These are phyloP conservation scores for Myioborus miniatus DNA, from an alignment of 2,797 vertebrate genomes.

Conservation along the genomic window DNA sequence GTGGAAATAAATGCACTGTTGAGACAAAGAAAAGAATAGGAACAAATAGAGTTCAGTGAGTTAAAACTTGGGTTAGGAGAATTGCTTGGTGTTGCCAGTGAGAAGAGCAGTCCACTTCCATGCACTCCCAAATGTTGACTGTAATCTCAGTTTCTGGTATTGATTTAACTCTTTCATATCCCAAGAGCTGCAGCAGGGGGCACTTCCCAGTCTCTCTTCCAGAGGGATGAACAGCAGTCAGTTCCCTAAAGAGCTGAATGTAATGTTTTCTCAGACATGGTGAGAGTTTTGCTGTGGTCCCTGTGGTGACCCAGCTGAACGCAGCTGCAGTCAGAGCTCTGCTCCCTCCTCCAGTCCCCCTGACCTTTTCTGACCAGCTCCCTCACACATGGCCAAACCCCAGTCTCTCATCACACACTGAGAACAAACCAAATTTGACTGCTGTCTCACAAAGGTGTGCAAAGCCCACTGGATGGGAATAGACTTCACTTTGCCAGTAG, in stretches of 20 bases:
- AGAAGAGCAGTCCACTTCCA: not conserved
- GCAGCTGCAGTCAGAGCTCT: not conserved
- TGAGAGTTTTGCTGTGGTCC: not conserved
- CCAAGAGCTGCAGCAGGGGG: not conserved
- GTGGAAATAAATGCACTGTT: not conserved
- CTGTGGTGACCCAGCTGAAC: not conserved
- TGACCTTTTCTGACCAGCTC: not conserved
- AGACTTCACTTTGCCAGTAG: constrained; percentile 35
- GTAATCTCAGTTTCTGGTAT: not conserved
- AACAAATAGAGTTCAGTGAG: not conserved
- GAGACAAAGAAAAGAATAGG: not conserved
- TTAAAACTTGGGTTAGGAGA: not conserved
- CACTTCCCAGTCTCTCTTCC: not conserved
- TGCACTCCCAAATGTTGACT: not conserved
- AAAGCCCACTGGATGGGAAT: constrained; percentile 29
- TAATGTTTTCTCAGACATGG: not conserved
- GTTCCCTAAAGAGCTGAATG: not conserved
- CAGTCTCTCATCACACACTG: not conserved
- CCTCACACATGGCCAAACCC: not conserved
- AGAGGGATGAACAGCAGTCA: not conserved
- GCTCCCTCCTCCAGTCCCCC: not conserved
- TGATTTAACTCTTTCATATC: not conserved
- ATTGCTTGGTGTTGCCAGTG: not conserved
- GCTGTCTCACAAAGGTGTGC: constrained; percentile 50
- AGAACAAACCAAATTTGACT: constrained; percentile 57